Evolutionary conservation across 35 echinoderm and acorn worm genomes (phyloP), one percentile per base, ranked within the genome.

Genomic region (Apostichopus parvimensis): DNA sequence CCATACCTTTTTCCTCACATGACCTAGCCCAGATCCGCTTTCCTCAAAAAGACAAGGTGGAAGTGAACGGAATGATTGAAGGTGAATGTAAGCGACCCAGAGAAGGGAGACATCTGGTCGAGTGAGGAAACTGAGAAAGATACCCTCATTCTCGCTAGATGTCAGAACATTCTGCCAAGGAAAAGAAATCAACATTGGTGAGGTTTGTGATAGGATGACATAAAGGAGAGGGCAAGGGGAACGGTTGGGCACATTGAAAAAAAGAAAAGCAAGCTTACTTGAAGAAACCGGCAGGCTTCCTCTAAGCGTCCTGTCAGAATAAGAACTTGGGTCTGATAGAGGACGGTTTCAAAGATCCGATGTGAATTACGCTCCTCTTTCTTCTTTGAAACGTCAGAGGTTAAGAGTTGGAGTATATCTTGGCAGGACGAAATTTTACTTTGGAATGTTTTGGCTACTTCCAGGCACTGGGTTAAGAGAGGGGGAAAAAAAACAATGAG

Each of bases 301-400:
- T 79, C 85, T 9, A 76, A n/a, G 21, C 87, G 87, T 78, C 93
- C 87, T 26, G 93, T 92, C 59, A 91, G 55, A 57, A 92, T 58
- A 56, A 92, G 73, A 5, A 94, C 22, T n/a, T 96, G 95, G 15
- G 91, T 76, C 92, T 90, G 64, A 87, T 96, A 94, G 8, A 96
- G 14, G 10, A 96, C 75, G 1, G 76, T 90, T 57, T 96, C 93
- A 11, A 96, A 68, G 12, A 96, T 75, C n/a, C 59, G 71, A 68
- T 96, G 93, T 22, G 95, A 96, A 18, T 5, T 64, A 18, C 56
- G 45, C 54, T 94, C 91, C 18, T 78, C 15, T 65, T 20, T 58
- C 62, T 57, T 9, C 10, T 56, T 72, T 20, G 83, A 14, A 61
- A 84, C 22, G 64, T 88, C 80, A 54, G 90, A 61, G 53, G 28